Evolutionary conservation across 2,888 invertebrate species (phyloP), one percentile per base, ranked within the genome.

Genomic region (Hymenopus coronatus): DNA sequence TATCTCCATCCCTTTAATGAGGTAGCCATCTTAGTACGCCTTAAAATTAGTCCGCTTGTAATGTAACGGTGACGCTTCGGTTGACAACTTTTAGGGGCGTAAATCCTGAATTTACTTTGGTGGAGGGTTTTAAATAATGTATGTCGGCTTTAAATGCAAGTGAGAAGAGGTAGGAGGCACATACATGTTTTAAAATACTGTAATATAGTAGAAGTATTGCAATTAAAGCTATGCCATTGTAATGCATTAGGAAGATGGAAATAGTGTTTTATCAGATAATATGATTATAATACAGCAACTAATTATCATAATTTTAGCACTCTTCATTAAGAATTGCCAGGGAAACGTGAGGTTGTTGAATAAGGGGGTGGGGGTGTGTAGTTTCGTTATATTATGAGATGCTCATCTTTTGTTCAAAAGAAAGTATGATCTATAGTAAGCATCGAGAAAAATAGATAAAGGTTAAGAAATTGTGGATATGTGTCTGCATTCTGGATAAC

Each of bases 81-180:
- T 90, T 89, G 90, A 90, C 90, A 89, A 90, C 89, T 83, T 90
- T 87, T 90, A 90, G 90, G 90, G 90, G 90, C 89, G 89, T 89
- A 85, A 82, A 81, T 87, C 84, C 30, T 15, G 46, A 15, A 40
- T 40, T 1, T 40, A 70, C 30, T 84, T 88, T 30, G 84, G 8
- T 88, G n/a, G 15, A 83, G 40, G 40, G 0, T 28, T 70, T 70
- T 70, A 20, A 70, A 70, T 4, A 70, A 70, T 20, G 25, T 40
- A 9, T 70, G 54, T 25, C 25, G 54, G 25, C 54, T 70, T 15
- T 70, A 70, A 20, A 70, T 3, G 25, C 20, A 70, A 25, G 54
- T 70, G 54, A 70, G 54, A 70, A 70, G 20, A 3, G 6, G 54
- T 40, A 40, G 40, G 40, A 40, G 40, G 12, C 6, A 20, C 20